A percentile compares a stretch with the other conserved stretches of the same genome.
phyloP scores from a whole-genome alignment of 2,888 invertebrate species.

The Silvanus unidentatus region DNA sequence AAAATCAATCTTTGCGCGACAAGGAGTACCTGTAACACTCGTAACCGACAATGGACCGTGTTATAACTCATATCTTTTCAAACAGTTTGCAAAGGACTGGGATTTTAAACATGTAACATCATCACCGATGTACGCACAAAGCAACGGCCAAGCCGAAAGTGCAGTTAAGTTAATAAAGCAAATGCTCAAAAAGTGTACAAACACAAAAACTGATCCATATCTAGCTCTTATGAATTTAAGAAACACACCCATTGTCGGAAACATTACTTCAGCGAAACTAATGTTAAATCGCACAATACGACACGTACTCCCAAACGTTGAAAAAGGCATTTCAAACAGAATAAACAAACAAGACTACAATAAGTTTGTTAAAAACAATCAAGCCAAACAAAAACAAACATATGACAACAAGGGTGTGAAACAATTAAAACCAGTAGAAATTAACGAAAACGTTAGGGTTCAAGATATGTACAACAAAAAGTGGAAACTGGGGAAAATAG shows the following conservation, averaged over 20 bases:
- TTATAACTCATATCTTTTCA: conserved; percentile 5
- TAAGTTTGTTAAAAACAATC: conserved; percentile 1
- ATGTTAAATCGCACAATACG: conserved; percentile 21
- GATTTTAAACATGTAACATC: conserved; percentile 9
- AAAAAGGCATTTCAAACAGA: conserved; percentile 3
- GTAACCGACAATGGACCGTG: conserved; percentile 10
- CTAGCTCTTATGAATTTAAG: conserved; percentile 17
- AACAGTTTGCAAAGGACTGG: conserved; percentile 8
- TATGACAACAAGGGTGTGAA: conserved; percentile 7
- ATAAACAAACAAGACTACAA: conserved; percentile 6
- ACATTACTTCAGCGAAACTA: conserved; percentile 20
- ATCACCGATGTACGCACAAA: conserved; percentile 1
- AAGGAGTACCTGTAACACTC: conserved; percentile 8
- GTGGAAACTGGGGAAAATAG: conserved; percentile 4
- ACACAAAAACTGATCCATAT: conserved; percentile 17
- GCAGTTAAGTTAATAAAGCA: conserved; percentile 21
- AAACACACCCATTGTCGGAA: conserved; percentile 1
- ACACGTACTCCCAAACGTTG: conserved; percentile 7
- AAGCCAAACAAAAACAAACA: conserved; percentile 3
- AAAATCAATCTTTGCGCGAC: conserved; percentile 9
- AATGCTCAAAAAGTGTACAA: conserved; percentile 13
- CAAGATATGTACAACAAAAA: background rate
- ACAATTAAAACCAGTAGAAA: conserved; percentile 2
- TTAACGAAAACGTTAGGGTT: conserved; percentile 1
- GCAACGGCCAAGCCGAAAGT: conserved; percentile 10